Evolutionary conservation across 2,113 vertebrate genomes (phyloP).

Genomic region (Noctilio leporinus): DNA sequence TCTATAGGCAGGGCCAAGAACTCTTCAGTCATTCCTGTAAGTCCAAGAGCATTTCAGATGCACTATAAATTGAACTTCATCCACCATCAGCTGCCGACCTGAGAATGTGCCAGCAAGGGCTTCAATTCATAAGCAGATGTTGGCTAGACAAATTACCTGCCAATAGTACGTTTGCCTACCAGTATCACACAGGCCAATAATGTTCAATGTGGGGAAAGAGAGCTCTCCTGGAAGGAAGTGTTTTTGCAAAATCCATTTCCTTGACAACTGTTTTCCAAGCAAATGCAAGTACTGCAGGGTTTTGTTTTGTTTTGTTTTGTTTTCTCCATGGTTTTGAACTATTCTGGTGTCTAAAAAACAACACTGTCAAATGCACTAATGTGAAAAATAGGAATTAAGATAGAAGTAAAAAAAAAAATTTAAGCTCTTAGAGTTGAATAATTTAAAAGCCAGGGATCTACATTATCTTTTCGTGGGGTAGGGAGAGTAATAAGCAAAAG

Average conservation of each 20-base stretch:
- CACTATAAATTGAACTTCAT: slow-evolving; percentile 1
- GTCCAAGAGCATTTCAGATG: slow-evolving; percentile 24
- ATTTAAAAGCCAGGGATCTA: background rate
- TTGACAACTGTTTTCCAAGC: slow-evolving; percentile 62
- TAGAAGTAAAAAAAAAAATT: background rate
- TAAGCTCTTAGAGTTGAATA: background rate
- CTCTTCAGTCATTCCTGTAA: background rate
- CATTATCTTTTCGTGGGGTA: background rate
- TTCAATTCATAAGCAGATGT: slow-evolving; percentile 48
- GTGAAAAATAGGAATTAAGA: slow-evolving; percentile 35
- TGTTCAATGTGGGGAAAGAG: background rate
- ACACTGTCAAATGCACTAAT: background rate
- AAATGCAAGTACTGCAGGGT: background rate
- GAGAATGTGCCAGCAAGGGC: slow-evolving; percentile 37
- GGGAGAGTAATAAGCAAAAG: background rate
- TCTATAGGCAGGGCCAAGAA: slow-evolving; percentile 9
- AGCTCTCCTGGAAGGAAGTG: slow-evolving; percentile 48
- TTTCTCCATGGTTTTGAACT: background rate
- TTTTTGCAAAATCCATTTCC: slow-evolving; percentile 61
- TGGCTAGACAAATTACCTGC: slow-evolving; percentile 51
- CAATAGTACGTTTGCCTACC: slow-evolving; percentile 15
- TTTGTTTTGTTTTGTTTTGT: no score
- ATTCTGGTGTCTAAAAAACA: slow-evolving; percentile 29
- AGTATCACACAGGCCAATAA: background rate
- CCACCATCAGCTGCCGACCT: background rate